Evolutionary conservation across 2,797 vertebrate genomes (phyloP).

Genomic region (Pteropus rufus): DNA sequence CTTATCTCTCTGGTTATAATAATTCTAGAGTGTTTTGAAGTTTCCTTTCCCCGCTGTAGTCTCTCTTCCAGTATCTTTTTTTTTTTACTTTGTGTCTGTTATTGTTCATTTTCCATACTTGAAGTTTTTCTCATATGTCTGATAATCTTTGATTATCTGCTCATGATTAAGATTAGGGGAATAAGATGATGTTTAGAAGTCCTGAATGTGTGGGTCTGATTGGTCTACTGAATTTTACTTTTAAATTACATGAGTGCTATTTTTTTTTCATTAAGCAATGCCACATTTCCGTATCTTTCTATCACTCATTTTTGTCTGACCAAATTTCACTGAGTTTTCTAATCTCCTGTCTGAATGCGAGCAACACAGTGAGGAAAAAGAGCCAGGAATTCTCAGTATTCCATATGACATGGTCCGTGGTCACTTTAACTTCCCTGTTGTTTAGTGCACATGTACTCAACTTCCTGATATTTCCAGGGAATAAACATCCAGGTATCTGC

Average conservation of each 20-base stretch:
- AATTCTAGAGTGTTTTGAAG: background rate
- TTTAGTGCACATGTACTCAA: background rate
- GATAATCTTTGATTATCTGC: background rate
- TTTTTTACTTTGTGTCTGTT: background rate
- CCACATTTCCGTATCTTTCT: background rate
- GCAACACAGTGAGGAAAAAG: background rate
- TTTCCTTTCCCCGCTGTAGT: background rate
- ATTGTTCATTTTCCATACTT: background rate
- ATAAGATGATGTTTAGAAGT: background rate
- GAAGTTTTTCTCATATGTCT: background rate
- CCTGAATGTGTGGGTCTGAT: background rate
- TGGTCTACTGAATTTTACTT: background rate
- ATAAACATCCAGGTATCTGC: background rate
- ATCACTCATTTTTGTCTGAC: background rate
- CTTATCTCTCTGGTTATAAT: background rate
- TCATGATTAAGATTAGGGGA: background rate
- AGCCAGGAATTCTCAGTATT: background rate
- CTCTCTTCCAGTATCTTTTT: background rate
- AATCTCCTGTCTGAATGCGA: background rate
- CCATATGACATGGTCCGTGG: background rate
- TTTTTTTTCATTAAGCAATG: background rate
- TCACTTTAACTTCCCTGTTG: background rate
- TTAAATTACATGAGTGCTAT: background rate
- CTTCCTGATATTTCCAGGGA: background rate
- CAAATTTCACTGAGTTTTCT: background rate